A percentile compares a stretch with the other conserved stretches of the same genome.
Evolutionary conservation across 1,140 invertebrate species (phyloP).

Genomic region (Drosophila lowei): DNA sequence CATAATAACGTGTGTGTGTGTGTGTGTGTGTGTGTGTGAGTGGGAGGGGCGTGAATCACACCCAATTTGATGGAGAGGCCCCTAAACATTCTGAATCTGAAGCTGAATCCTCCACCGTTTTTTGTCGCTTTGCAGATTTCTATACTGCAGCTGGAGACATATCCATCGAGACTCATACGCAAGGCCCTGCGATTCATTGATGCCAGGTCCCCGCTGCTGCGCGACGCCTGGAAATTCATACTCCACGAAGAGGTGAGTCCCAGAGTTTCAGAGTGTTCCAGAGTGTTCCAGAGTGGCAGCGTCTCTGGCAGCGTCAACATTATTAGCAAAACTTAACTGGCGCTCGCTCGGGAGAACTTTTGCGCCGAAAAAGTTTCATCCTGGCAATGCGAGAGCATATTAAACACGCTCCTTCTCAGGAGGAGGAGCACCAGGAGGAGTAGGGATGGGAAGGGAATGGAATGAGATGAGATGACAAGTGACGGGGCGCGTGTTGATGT

Average conservation of each 20-base stretch:
- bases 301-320: constrained; percentile 55
- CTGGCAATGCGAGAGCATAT: constrained; percentile 71
- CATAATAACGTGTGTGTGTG: not conserved
- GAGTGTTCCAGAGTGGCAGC: not conserved
- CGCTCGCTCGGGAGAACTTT: constrained; percentile 57
- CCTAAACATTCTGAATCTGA: not conserved
- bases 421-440: too few relatives aligned
- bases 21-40: not conserved
- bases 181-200: constrained; percentile 63
- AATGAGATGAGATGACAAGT: constrained; percentile 34
- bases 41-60: constrained; percentile 14
- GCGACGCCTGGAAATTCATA: constrained; percentile 70
- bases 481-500: constrained; percentile 72
- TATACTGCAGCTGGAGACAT: constrained; percentile 67
- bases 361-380: constrained; percentile 65
- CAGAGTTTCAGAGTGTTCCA: constrained; percentile 28
- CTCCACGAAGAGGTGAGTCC: constrained; percentile 74
- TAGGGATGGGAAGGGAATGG: not conserved
- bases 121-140: constrained; percentile 51
- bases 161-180: constrained; percentile 77
- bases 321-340: constrained; percentile 77
- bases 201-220: constrained; percentile 36
- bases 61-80: constrained; percentile 32
- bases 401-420: constrained; percentile 54
- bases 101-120: not conserved